Evolutionary conservation across 2,888 invertebrate species (phyloP).

Genomic region (Anticlea derivata): DNA sequence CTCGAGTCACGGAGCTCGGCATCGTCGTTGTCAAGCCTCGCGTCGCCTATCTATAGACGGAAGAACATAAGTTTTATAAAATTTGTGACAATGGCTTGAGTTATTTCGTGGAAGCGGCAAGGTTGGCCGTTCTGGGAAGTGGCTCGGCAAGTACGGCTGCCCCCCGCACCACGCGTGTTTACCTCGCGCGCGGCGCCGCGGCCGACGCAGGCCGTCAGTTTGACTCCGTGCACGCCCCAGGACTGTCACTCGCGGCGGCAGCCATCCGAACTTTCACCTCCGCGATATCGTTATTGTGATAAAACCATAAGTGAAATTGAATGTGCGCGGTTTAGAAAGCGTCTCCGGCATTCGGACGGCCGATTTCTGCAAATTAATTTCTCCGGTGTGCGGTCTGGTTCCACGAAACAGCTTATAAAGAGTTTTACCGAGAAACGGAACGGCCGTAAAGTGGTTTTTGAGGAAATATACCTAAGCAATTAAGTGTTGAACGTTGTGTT

Average conservation of each 20-base stretch:
- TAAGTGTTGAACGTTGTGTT: slow-evolving; percentile 72
- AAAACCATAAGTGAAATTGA: slow-evolving; percentile 78
- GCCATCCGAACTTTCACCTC: slow-evolving; percentile 78
- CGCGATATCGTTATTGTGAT: slow-evolving; percentile 78
- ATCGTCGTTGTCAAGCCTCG: slow-evolving; percentile 34
- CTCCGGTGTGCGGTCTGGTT: slow-evolving; percentile 75
- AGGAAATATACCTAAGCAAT: slow-evolving; percentile 74
- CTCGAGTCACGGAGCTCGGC: slow-evolving; percentile 27
- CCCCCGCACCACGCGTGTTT: slow-evolving; percentile 40
- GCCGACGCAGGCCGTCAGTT: slow-evolving; percentile 57
- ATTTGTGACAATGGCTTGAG: slow-evolving; percentile 80
- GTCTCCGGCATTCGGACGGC: slow-evolving; percentile 67
- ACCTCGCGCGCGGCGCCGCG: slow-evolving; percentile 45
- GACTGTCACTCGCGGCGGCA: slow-evolving; percentile 56
- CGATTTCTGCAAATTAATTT: slow-evolving; percentile 80
- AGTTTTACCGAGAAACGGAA: slow-evolving; percentile 79
- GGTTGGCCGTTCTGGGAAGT: slow-evolving; percentile 78
- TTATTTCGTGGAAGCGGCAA: slow-evolving; percentile 78
- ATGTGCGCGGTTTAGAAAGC: slow-evolving; percentile 76
- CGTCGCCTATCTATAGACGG: slow-evolving; percentile 63
- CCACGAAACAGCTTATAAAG: slow-evolving; percentile 80
- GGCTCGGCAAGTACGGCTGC: slow-evolving; percentile 53
- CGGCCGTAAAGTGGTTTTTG: slow-evolving; percentile 80
- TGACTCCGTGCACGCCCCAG: slow-evolving; percentile 60
- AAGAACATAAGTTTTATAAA: slow-evolving; percentile 77